A percentile compares a stretch with the other conserved stretches of the same genome.
Evolutionary conservation across 2,797 vertebrate species (phyloP).

Genomic region (Anabacerthia variegaticeps): DNA sequence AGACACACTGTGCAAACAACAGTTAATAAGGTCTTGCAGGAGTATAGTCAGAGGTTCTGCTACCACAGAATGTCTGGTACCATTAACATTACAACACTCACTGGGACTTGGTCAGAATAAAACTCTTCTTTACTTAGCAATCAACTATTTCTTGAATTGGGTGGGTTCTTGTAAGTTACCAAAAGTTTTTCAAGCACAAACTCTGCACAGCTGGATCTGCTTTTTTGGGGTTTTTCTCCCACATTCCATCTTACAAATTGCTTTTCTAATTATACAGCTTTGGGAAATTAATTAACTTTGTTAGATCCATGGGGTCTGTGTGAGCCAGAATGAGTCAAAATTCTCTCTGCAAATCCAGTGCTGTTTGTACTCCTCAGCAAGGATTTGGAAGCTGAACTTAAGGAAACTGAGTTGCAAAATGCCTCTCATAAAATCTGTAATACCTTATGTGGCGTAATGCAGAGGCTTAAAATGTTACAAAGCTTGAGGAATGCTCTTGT

Average conservation of each 20-base stretch:
- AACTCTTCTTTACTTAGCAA: background rate
- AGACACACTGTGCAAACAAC: background rate
- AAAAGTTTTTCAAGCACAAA: background rate
- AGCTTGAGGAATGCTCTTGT: constrained; percentile 22
- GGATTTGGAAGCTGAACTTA: constrained; percentile 1
- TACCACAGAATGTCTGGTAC: background rate
- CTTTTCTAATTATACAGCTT: background rate
- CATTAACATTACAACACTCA: background rate
- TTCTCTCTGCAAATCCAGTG: background rate
- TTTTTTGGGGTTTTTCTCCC: background rate
- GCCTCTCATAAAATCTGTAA: background rate
- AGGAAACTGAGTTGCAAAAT: background rate
- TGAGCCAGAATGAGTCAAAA: background rate
- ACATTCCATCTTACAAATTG: background rate
- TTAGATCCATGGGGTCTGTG: background rate
- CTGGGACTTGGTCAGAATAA: background rate
- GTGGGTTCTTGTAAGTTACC: background rate
- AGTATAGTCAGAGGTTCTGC: background rate
- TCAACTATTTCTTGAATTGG: background rate
- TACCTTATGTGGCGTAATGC: background rate
- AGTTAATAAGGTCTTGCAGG: background rate
- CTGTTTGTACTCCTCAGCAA: background rate
- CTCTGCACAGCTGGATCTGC: accelerated
- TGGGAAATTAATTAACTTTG: background rate
- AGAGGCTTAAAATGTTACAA: background rate